phyloP scores from a whole-genome alignment of 2,797 vertebrate genomes.

The Erpetoichthys calabaricus region DNA sequence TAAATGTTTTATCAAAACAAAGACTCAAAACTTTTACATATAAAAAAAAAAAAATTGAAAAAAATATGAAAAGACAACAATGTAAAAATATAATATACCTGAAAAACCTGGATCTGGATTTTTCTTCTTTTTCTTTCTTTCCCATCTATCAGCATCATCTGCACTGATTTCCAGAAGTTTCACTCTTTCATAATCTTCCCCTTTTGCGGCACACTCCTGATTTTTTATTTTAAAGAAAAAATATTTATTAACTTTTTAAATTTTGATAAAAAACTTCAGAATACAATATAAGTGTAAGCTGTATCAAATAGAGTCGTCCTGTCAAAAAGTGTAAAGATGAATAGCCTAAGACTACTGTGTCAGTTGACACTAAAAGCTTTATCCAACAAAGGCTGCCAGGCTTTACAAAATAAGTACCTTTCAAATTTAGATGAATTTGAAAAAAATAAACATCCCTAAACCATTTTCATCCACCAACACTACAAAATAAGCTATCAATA shows the following conservation, averaged over 20 bases:
- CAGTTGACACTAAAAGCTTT: no score
- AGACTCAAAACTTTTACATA: slow-evolving; percentile 1
- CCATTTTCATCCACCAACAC: no score
- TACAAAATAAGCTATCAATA: no score
- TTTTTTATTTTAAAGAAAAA: neutral
- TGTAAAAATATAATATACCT: slow-evolving; percentile 42
- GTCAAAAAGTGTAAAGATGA: no score
- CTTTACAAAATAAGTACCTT: no score
- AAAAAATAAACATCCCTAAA: no score
- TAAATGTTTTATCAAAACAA: slow-evolving; percentile 16
- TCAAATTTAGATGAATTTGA: no score
- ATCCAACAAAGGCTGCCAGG: no score
- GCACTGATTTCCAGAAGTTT: slow-evolving; percentile 86
- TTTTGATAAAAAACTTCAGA: no score
- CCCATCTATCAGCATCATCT: slow-evolving; percentile 82
- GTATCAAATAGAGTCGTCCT: no score
- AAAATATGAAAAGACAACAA: neutral
- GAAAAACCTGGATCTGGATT: slow-evolving; percentile 90
- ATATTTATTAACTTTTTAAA: neutral
- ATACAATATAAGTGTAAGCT: no score
- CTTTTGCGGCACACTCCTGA: slow-evolving; percentile 72
- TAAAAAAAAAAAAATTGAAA: neutral
- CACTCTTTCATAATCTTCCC: slow-evolving; percentile 78
- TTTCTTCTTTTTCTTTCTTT: slow-evolving; percentile 82
- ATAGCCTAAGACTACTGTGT: no score